Conservation (phyloP, 2,888 invertebrate genomes). For the Drosophila kuntzei region DNA sequence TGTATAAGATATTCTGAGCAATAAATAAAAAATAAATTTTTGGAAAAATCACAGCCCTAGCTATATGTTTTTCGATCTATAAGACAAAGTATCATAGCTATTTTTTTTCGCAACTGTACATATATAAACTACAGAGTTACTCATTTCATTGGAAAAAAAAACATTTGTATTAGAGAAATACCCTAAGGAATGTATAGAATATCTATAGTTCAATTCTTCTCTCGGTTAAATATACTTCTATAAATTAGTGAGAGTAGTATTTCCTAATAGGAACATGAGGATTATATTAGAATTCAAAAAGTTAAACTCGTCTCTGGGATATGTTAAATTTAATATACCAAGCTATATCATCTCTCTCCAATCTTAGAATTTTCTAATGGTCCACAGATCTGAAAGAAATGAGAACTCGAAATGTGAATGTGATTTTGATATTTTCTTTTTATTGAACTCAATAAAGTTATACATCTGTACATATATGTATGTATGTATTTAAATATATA, state of each 20-base stretch:
- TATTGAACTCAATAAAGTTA: constrained; percentile 44
- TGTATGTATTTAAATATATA: constrained; percentile 9
- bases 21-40: too few species aligned
- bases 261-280: too few species aligned
- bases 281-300: too few species aligned
- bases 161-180: not conserved
- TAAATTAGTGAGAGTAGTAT: not conserved
- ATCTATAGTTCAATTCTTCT: not conserved
- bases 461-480: constrained; percentile 12
- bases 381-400: not conserved
- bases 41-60: too few species aligned
- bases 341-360: too few species aligned
- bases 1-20: too few species aligned
- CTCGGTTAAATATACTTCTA: not conserved
- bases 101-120: too few species aligned
- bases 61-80: too few species aligned
- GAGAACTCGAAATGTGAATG: not conserved
- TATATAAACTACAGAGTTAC: not conserved
- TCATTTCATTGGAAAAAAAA: not conserved
- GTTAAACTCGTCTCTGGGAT: not conserved
- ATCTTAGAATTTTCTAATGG: too few species aligned
- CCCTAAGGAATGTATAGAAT: not conserved
- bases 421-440: constrained; percentile 4
- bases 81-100: too few species aligned
- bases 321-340: too few species aligned